Conservation (phyloP, 2,888 invertebrate genomes). For the Pyrgus malvae region DNA sequence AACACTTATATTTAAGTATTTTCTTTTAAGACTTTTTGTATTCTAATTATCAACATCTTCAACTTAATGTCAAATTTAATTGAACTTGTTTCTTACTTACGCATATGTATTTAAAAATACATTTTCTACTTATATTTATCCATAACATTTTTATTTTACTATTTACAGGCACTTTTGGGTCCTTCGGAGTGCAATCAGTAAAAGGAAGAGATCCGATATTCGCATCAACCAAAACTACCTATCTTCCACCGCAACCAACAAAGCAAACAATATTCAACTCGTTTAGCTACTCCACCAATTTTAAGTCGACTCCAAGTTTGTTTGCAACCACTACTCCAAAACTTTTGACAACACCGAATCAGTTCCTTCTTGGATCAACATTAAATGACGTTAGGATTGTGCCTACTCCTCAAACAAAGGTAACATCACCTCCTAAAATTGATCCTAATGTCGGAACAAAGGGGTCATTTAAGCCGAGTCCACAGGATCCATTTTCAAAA, state of each 20-base stretch:
- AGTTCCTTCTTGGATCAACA: conserved; percentile 60
- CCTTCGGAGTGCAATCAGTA: conserved; percentile 80
- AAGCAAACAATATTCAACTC: conserved; percentile 70
- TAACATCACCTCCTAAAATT: conserved; percentile 57
- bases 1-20: too few relatives aligned
- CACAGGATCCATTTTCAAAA: conserved; percentile 70
- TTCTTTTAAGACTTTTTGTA: background rate
- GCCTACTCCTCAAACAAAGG: conserved; percentile 72
- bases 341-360: conserved; percentile 58
- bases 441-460: conserved; percentile 63
- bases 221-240: conserved; percentile 66
- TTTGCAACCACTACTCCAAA: conserved; percentile 60
- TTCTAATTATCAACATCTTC: background rate
- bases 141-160: conserved; percentile 8
- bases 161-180: conserved; percentile 80
- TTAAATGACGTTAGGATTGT: conserved; percentile 66
- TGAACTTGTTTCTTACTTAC: too few relatives aligned
- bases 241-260: conserved; percentile 61
- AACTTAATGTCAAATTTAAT: too few relatives aligned
- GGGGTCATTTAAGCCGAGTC: conserved; percentile 68
- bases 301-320: conserved; percentile 57
- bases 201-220: conserved; percentile 76
- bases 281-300: conserved; percentile 62
- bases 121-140: background rate
- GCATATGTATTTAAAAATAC: too few relatives aligned